Evolutionary conservation across 2,797 vertebrate species (phyloP).

Genomic region (Triplophysa bombifrons): DNA sequence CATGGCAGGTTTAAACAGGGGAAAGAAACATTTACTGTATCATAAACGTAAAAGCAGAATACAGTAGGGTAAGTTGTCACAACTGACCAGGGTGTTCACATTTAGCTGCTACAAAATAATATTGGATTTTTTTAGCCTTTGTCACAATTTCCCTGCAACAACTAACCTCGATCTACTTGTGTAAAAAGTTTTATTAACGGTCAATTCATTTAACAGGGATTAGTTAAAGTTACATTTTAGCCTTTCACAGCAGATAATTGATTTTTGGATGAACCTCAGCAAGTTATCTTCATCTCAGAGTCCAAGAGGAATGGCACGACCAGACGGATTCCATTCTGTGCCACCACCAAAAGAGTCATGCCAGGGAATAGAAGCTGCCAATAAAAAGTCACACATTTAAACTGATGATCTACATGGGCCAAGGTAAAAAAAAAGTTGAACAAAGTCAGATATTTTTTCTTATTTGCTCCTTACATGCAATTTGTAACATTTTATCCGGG

Average conservation of each 20-base stretch:
- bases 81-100: neutral
- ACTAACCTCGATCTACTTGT: neutral
- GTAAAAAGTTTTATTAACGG: constrained; percentile 8
- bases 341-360: constrained; percentile 29
- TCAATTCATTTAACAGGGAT: neutral
- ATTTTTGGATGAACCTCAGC: constrained; percentile 35
- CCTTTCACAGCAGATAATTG: constrained; percentile 49
- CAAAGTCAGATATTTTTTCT: neutral
- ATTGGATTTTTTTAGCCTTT: neutral
- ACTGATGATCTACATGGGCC: neutral
- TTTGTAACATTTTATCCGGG: neutral
- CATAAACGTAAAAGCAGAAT: too few species aligned
- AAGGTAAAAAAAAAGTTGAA: constrained; percentile 11
- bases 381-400: constrained; percentile 1
- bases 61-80: neutral
- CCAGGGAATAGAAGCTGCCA: constrained; percentile 18
- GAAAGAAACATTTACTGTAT: too few species aligned
- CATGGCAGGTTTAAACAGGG: too few species aligned
- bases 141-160: neutral
- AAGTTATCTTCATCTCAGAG: constrained; percentile 1
- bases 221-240: constrained; percentile 32
- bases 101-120: neutral
- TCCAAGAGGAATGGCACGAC: constrained; percentile 35
- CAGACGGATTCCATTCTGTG: constrained; percentile 11
- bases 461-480: neutral